Conservation (phyloP, 2,797 vertebrate species). For the Carduelis carduelis region DNA sequence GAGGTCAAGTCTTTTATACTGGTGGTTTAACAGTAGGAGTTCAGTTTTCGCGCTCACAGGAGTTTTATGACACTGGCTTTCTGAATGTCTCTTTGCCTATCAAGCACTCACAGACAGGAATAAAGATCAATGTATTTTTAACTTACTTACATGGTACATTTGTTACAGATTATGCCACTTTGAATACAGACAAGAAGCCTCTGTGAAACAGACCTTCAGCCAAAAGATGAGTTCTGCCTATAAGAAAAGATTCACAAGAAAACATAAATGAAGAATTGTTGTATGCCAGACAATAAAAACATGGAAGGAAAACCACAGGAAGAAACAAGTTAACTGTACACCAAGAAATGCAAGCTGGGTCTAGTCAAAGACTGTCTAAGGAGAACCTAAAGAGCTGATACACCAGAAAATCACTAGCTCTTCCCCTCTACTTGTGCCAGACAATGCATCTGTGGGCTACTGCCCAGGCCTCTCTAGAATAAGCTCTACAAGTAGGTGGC, state of each 20-base stretch:
- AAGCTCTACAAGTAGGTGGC: background rate
- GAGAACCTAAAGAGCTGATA: background rate
- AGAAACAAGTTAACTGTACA: background rate
- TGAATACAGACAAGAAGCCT: background rate
- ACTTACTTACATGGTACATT: constrained; percentile 34
- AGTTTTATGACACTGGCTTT: background rate
- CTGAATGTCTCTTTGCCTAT: background rate
- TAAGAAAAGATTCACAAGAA: background rate
- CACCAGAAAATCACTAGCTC: background rate
- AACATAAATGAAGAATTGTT: background rate
- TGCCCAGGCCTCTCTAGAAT: background rate
- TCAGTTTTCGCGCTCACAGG: background rate
- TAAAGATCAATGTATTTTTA: constrained; percentile 38
- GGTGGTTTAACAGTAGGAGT: background rate
- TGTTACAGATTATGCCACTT: constrained; percentile 15
- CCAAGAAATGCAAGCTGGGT: background rate
- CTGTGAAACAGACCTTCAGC: background rate
- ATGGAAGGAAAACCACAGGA: background rate
- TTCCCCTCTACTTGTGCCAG: background rate
- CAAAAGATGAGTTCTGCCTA: background rate
- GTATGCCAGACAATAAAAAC: background rate
- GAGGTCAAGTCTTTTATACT: background rate
- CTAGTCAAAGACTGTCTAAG: background rate
- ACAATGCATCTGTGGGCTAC: rapidly evolving
- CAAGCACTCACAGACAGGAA: background rate